phyloP scores from a whole-genome alignment of 2,888 invertebrate genomes.

The Archaeoteleia sp. region DNA sequence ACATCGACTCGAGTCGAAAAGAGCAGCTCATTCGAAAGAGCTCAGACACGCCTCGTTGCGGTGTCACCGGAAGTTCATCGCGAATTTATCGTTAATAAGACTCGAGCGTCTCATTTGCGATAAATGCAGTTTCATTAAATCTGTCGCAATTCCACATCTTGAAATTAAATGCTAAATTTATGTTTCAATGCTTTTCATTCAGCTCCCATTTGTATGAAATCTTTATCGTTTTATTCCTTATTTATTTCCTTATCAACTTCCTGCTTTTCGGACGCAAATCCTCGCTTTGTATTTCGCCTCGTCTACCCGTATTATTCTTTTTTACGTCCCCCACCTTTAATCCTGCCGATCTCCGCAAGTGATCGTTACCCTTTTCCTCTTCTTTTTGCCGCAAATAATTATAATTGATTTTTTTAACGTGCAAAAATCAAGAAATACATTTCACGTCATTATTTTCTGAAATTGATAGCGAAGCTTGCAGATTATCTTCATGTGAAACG shows the following conservation, averaged over 20 bases:
- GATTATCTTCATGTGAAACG: constrained; percentile 1
- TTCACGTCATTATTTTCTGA: not conserved
- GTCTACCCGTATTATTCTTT: too few species aligned
- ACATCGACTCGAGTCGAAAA: not conserved
- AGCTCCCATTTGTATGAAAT: not conserved
- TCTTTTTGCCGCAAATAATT: constrained; percentile 10
- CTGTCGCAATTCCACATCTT: constrained; percentile 3
- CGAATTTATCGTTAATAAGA: constrained; percentile 25
- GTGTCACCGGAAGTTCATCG: constrained; percentile 35
- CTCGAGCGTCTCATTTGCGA: constrained; percentile 22
- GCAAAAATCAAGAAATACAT: not conserved
- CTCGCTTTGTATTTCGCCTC: too few species aligned
- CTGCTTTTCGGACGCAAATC: not conserved
- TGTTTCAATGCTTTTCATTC: constrained; percentile 22
- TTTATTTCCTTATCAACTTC: constrained; percentile 1
- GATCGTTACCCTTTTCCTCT: constrained; percentile 7
- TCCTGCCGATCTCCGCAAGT: too few species aligned
- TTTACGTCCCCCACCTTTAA: too few species aligned
- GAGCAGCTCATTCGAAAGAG: constrained; percentile 14
- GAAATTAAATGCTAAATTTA: constrained; percentile 28
- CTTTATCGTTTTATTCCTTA: constrained; percentile 7
- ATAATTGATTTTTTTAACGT: constrained; percentile 9
- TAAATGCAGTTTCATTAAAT: constrained; percentile 33
- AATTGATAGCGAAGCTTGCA: constrained; percentile 9
- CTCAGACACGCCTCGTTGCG: constrained; percentile 3